Conservation (phyloP, 2,113 vertebrate genomes). For the Megaleporinus macrocephalus region DNA sequence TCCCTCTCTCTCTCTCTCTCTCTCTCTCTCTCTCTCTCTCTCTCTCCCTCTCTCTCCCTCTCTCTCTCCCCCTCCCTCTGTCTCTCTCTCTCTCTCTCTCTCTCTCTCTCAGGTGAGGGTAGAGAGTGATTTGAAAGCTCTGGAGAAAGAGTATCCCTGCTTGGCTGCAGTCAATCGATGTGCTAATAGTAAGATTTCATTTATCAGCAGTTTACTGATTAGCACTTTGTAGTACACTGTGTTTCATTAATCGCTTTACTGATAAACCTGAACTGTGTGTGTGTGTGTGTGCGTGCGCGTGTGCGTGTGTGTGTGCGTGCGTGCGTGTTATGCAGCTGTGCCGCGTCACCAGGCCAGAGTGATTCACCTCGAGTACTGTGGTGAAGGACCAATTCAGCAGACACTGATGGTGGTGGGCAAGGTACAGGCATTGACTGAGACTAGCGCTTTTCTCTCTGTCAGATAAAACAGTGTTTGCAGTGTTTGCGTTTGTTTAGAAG, state of each 20-base stretch:
- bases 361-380: slow-evolving; percentile 77
- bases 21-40: no score
- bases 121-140: slow-evolving; percentile 63
- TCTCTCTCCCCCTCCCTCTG: neutral
- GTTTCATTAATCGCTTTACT: neutral
- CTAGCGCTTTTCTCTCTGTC: no score
- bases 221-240: neutral
- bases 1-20: neutral
- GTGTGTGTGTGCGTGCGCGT: neutral
- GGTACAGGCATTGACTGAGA: slow-evolving; percentile 55
- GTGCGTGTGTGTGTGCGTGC: slow-evolving; percentile 17
- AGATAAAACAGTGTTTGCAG: no score
- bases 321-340: slow-evolving; percentile 66
- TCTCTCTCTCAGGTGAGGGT: slow-evolving; percentile 69
- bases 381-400: slow-evolving; percentile 73
- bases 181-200: slow-evolving; percentile 71
- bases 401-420: slow-evolving; percentile 83
- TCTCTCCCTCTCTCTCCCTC: slow-evolving; percentile 7
- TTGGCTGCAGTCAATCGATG: slow-evolving; percentile 83
- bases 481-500: no score
- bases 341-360: slow-evolving; percentile 81
- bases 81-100: neutral
- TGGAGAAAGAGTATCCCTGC: slow-evolving; percentile 81
- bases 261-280: neutral
- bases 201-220: neutral